phyloP scores from a whole-genome alignment of 2,113 vertebrate species.

The Amphiprion percula region DNA sequence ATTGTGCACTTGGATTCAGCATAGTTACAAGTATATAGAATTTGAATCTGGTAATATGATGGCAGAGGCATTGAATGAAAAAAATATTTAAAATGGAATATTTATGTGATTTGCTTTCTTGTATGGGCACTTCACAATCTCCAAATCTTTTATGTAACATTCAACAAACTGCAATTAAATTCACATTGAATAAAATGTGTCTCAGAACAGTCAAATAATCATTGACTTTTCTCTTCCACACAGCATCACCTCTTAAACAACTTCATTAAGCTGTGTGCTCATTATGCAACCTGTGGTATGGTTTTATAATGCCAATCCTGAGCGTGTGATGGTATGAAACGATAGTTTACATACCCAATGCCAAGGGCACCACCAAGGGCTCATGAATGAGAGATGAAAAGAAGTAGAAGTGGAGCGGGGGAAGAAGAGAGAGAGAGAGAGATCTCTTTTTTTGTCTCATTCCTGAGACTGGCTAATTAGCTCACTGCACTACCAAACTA shows the following conservation, averaged over 20 bases:
- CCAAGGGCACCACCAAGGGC: constrained; percentile 82
- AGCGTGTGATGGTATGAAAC: constrained; percentile 71
- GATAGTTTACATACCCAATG: constrained; percentile 80
- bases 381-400: constrained; percentile 84
- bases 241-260: constrained; percentile 63
- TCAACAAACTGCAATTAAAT: constrained; percentile 44
- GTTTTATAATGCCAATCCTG: constrained; percentile 70
- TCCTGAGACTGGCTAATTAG: constrained; percentile 76
- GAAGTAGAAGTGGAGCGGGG: constrained; percentile 65
- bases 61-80: constrained; percentile 9
- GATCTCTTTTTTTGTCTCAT: constrained; percentile 47
- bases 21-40: not conserved
- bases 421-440: constrained; percentile 49
- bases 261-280: constrained; percentile 71
- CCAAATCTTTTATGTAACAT: constrained; percentile 15
- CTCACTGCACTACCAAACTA: constrained; percentile 62
- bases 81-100: constrained; percentile 23
- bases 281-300: constrained; percentile 65
- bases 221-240: constrained; percentile 53
- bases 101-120: constrained; percentile 12
- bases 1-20: not conserved
- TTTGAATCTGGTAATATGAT: constrained; percentile 9
- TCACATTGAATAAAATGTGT: constrained; percentile 37
- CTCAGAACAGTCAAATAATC: constrained; percentile 47
- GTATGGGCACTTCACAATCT: constrained; percentile 12